Evolutionary conservation across 2,797 vertebrate species (phyloP), one percentile per base, ranked within the genome.

Genomic region (Masticophis lateralis): DNA sequence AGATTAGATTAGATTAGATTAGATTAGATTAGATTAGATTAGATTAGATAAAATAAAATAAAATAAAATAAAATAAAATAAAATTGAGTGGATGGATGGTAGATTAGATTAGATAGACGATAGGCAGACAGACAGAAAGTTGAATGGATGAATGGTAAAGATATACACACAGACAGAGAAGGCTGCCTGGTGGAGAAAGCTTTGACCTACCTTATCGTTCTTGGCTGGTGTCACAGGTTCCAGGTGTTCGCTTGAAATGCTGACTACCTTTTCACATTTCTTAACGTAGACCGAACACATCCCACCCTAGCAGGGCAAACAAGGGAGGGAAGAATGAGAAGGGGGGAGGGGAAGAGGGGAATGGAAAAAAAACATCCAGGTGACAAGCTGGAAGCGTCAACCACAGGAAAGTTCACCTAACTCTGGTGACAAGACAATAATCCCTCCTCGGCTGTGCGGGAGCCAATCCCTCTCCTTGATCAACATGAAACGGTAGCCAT

Each of bases 261-360:
- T 99, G 90, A 99, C 98, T 2, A 99, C 99, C 95, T 99, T 99
- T 95, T 99, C 99, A 0, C 98, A 98, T 95, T 99, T 98, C 96
- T 99, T 98, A 95, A 99, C 98, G 95, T 99, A 99, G 79, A 99
- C 99, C 0, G 99, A 99, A 89, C 99, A 99, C 98, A 99, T 98
- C 18, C 99, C 99, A 0, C 99, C 99, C 99, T 99, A 63, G 11
- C 79, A n/a, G 55, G 13, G 53, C 47, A 13, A 51, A 88, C 8
- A 25, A 59, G 10, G n/a, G n/a, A 32, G 53, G 37, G 27, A 25
- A 74, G 66, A 32, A 69, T 7, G 74, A 18, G 18, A 20, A 9
- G 69, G 14, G 16, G 8, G 6, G 37, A 37, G 25, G 3, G 8
- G 6, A 51, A 51, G 25, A 1, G 14, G 14, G 4, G 1, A 1